Conservation (phyloP, 2,797 vertebrate genomes). For the Jordanella pulchra region DNA sequence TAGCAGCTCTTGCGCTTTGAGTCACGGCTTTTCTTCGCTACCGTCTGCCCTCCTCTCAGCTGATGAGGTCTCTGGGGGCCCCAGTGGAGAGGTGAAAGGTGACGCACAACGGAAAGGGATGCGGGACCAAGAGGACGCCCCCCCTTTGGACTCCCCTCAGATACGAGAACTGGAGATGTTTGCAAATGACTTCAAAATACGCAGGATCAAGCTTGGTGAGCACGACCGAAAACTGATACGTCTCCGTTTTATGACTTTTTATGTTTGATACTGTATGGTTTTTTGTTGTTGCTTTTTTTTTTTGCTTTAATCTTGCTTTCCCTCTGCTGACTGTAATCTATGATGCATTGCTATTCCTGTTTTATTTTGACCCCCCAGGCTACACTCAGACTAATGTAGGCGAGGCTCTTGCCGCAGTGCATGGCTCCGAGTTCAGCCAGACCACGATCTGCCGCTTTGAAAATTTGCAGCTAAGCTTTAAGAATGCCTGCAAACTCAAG, state of each 20-base stretch:
- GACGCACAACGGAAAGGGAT: constrained; percentile 87
- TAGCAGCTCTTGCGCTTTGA: constrained; percentile 84
- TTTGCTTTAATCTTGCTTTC: constrained; percentile 1
- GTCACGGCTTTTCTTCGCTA: constrained; percentile 87
- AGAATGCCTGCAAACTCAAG: constrained; percentile 98
- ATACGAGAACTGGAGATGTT: constrained; percentile 97
- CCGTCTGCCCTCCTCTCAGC: constrained; percentile 86
- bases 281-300: background rate
- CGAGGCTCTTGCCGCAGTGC: constrained; percentile 96
- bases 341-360: constrained; percentile 29
- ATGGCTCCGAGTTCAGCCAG: constrained; percentile 98
- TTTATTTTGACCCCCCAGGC: constrained; percentile 76
- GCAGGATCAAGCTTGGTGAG: constrained; percentile 94
- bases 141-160: constrained; percentile 94
- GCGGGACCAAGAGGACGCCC: constrained; percentile 85
- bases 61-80: constrained; percentile 80
- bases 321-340: background rate
- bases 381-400: constrained; percentile 99
- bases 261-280: background rate
- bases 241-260: background rate
- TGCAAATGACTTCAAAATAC: constrained; percentile 96
- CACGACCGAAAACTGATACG: background rate
- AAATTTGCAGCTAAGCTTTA: constrained; percentile 98
- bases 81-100: constrained; percentile 85
- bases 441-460: constrained; percentile 99